A percentile compares a stretch with the other conserved stretches of the same genome.
Conservation (phyloP, 2,888 invertebrate species). For the Morpho achilles region DNA sequence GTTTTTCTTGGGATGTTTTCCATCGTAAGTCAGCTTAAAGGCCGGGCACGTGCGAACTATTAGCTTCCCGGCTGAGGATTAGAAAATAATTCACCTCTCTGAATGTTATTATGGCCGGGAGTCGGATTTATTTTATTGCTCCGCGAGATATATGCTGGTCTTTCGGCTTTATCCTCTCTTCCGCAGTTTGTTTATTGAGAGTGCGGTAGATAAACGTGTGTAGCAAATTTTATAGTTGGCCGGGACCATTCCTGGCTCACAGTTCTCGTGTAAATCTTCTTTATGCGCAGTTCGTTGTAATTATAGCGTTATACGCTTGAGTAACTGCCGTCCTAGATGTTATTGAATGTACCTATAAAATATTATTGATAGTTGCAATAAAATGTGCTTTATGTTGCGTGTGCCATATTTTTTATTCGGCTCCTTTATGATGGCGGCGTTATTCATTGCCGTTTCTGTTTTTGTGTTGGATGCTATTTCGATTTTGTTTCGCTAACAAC, state of each 20-base stretch:
- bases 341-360: slow-evolving; percentile 74
- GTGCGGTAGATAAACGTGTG: slow-evolving; percentile 53
- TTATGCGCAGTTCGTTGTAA: slow-evolving; percentile 42
- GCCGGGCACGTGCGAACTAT: slow-evolving; percentile 75
- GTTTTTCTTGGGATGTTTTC: slow-evolving; percentile 76
- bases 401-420: slow-evolving; percentile 47
- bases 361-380: slow-evolving; percentile 71
- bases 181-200: slow-evolving; percentile 68
- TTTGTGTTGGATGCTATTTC: slow-evolving; percentile 14
- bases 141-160: slow-evolving; percentile 65
- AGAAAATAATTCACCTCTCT: slow-evolving; percentile 77
- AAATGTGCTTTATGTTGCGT: slow-evolving; percentile 63
- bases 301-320: slow-evolving; percentile 31
- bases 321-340: slow-evolving; percentile 59
- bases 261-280: slow-evolving; percentile 67
- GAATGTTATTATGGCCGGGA: slow-evolving; percentile 74
- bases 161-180: slow-evolving; percentile 66
- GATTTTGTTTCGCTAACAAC: background rate
- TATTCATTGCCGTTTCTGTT: slow-evolving; percentile 39
- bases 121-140: slow-evolving; percentile 76
- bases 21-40: slow-evolving; percentile 64
- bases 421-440: slow-evolving; percentile 49
- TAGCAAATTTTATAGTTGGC: slow-evolving; percentile 60
- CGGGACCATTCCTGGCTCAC: slow-evolving; percentile 38
- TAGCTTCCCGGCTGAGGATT: slow-evolving; percentile 73